Evolutionary conservation across 2,113 vertebrate species (phyloP).

Genomic region (Hepsetus odoe): DNA sequence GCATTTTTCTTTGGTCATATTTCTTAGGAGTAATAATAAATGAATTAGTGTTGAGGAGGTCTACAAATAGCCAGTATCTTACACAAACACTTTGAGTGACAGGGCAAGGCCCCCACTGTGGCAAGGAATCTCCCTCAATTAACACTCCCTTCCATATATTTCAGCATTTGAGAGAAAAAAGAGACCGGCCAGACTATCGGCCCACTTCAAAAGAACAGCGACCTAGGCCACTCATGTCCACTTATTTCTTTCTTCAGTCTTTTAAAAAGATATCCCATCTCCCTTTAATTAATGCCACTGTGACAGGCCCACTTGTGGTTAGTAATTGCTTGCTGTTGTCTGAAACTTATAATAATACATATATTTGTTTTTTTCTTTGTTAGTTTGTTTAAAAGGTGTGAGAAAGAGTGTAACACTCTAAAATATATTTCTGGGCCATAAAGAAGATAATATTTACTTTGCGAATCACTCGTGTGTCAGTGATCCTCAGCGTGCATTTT

Average conservation of each 20-base stretch:
- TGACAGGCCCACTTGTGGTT: constrained; percentile 50
- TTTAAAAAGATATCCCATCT: constrained; percentile 27
- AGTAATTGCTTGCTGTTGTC: not conserved
- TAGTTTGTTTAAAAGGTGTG: not conserved
- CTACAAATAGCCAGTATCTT: constrained; percentile 75
- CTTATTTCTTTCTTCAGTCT: constrained; percentile 60
- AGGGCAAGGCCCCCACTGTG: constrained; percentile 72
- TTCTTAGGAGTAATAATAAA: constrained; percentile 73
- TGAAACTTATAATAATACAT: not conserved
- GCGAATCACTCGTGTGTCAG: constrained; percentile 74
- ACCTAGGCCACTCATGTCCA: constrained; percentile 55
- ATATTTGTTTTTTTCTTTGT: not conserved
- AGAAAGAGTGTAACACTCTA: not conserved
- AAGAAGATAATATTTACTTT: constrained; percentile 77
- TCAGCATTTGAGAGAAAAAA: constrained; percentile 41
- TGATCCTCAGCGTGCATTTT: constrained; percentile 74
- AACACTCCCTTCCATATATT: constrained; percentile 74
- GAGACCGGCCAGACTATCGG: constrained; percentile 53
- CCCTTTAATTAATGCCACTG: constrained; percentile 11
- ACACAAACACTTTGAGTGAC: constrained; percentile 74
- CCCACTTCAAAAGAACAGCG: constrained; percentile 69
- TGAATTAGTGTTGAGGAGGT: constrained; percentile 74
- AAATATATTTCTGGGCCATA: constrained; percentile 9
- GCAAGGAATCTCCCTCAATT: constrained; percentile 74
- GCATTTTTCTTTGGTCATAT: constrained; percentile 61